Percentiles rank a stretch among this genome's conserved stretches.
phyloP scores from a whole-genome alignment of 2,888 invertebrate species.

The Synergus itoensis region DNA sequence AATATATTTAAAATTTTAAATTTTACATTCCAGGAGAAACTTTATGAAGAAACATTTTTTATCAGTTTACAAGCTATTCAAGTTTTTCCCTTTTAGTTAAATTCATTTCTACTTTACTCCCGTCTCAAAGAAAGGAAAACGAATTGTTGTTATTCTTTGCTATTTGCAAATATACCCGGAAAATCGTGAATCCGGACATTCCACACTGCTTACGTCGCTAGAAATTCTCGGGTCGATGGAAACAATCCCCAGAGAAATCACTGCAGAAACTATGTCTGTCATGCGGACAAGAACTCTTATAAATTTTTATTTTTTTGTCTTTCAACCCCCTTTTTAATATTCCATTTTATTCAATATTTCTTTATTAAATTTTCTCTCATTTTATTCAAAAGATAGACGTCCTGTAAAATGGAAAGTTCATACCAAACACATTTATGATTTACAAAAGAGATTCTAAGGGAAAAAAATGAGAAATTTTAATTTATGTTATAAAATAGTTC shows the following conservation, averaged over 20 bases:
- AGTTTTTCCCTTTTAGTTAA: neutral
- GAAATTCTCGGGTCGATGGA: conserved; percentile 23
- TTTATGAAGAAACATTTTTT: conserved; percentile 36
- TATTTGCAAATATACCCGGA: neutral
- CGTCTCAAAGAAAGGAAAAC: neutral
- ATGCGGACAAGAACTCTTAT: conserved; percentile 25
- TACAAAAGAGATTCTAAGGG: neutral
- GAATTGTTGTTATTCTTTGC: neutral
- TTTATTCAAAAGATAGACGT: conserved; percentile 3
- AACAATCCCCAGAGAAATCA: conserved; percentile 39
- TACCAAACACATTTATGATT: neutral
- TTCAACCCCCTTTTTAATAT: conserved; percentile 33
- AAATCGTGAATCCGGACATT: neutral
- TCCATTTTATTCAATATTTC: conserved; percentile 31
- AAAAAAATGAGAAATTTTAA: neutral
- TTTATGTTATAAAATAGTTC: no score
- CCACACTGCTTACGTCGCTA: conserved; percentile 4
- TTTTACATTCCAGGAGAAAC: neutral
- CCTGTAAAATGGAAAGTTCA: conserved; percentile 1
- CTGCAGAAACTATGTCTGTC: conserved; percentile 38
- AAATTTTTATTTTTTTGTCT: conserved; percentile 11
- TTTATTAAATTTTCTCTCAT: conserved; percentile 26
- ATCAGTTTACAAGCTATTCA: neutral
- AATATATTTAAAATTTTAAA: neutral
- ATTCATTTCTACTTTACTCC: neutral